Evolutionary conservation across 1,140 invertebrate genomes (phyloP), one percentile per base, ranked within the genome.

Genomic region (Aphaenogaster rudis): DNA sequence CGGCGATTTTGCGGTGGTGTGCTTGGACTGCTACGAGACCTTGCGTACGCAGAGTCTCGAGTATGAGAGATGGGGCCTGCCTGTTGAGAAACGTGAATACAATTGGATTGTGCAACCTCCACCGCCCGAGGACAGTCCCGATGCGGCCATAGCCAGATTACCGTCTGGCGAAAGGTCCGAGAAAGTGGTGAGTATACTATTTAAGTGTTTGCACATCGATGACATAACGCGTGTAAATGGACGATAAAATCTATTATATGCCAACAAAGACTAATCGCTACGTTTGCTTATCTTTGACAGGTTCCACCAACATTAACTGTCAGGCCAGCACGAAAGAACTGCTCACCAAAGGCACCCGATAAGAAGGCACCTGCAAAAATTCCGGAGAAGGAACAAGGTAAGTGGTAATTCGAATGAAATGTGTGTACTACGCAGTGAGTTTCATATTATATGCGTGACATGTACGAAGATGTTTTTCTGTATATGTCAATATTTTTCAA

Each of bases 81-180:
- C 98, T 2, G 95, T 98, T 33, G 98, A 98, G 89, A 98, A 98
- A 95, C 96, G 98, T 87, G 97, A 97, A 94, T 98, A 98, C 95
- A 99, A 98, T 96, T 99, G 98, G 98, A 98, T 99, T 93, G 97
- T 98, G 85, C 97, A 98, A 93, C 98, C 98, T 71, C 98, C 98
- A 81, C 98, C 98, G 33, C 98, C 98, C 0, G 98, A 98, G 93
- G 97, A 98, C 95, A 97, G 97, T 94, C 97, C 97, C 3, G 98
- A 98, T 93, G 97, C 97, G 76, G 96, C 97, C 71, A 97, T 98
- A 91, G 98, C 97, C 45, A 96, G 98, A 87, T 95, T 98, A 91
- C 98, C 97, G 64, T 98, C 97, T 86, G 98, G 98, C 63, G 97
- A 98, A 95, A 96, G 97, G 88, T 97, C 97, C 82, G 97, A 98